These are phyloP conservation scores for Drosophila monieri DNA, from an alignment of 2,888 invertebrate genomes.

Conservation along the genomic window DNA sequence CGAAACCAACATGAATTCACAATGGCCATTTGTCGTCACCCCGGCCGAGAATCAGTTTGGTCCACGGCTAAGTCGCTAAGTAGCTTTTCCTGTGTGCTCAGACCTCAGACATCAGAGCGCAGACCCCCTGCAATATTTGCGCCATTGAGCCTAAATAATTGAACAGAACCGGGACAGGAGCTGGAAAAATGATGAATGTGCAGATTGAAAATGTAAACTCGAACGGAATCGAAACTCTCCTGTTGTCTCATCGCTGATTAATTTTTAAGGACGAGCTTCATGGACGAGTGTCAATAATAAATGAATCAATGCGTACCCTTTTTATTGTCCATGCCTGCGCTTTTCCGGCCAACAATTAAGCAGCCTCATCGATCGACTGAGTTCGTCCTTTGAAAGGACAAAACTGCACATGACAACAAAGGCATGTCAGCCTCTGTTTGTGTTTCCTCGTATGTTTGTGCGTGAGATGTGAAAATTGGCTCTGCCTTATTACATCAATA, in stretches of 20 bases:
- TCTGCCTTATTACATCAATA: constrained; percentile 32
- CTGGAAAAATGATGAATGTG: constrained; percentile 26
- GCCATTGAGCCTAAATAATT: constrained; percentile 15
- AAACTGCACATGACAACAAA: constrained; percentile 44
- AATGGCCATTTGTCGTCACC: constrained; percentile 66
- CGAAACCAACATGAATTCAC: constrained; percentile 70
- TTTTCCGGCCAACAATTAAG: constrained; percentile 39
- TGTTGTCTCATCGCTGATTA: constrained; percentile 27
- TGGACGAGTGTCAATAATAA: constrained; percentile 60
- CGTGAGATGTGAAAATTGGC: constrained; percentile 15
- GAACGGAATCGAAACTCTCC: neutral
- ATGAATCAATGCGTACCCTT: constrained; percentile 30
- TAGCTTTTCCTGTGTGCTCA: constrained; percentile 37
- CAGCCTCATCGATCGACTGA: constrained; percentile 36
- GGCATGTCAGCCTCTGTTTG: constrained; percentile 32
- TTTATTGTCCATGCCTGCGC: constrained; percentile 1
- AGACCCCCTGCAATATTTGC: constrained; percentile 37
- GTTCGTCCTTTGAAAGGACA: constrained; percentile 23
- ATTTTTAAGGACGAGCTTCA: constrained; percentile 34
- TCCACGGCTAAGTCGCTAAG: constrained; percentile 56
- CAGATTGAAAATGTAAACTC: constrained; percentile 22
- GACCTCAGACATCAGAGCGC: neutral
- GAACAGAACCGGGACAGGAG: neutral
- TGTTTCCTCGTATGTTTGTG: constrained; percentile 7
- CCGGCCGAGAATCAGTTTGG: constrained; percentile 8